Conservation (phyloP, 2,888 invertebrate species). For the Ceramica pisi region DNA sequence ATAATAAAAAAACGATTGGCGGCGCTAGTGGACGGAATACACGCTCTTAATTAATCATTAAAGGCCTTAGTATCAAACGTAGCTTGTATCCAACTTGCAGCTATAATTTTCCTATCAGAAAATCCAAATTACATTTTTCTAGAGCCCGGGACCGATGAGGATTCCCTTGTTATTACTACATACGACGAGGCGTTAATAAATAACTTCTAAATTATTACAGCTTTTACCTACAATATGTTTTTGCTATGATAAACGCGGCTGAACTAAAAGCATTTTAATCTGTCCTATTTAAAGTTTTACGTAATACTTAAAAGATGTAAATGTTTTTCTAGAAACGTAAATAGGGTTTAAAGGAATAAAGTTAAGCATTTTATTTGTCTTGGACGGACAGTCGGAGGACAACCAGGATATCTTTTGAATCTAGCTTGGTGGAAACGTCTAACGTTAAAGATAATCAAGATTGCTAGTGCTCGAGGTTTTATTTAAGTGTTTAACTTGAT, state of each 20-base stretch:
- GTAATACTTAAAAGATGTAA: conserved; percentile 27
- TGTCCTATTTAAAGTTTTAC: neutral
- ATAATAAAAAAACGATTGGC: too few relatives aligned
- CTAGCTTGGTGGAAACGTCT: conserved; percentile 2
- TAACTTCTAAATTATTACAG: conserved; percentile 48
- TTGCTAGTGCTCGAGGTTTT: conserved; percentile 7
- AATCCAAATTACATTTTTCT: conserved; percentile 12
- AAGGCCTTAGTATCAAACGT: neutral
- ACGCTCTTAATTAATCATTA: too few relatives aligned
- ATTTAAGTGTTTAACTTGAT: neutral
- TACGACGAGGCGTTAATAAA: conserved; percentile 29
- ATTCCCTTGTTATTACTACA: conserved; percentile 21
- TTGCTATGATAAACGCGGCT: conserved; percentile 42
- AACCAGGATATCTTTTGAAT: neutral
- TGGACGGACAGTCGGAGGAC: neutral
- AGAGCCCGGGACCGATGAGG: neutral
- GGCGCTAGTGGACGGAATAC: too few relatives aligned
- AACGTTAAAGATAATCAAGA: conserved; percentile 1
- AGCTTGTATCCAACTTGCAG: neutral
- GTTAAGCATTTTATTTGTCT: conserved; percentile 14
- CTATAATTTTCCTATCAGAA: conserved; percentile 16
- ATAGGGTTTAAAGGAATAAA: conserved; percentile 33
- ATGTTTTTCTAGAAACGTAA: conserved; percentile 16
- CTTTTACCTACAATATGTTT: conserved; percentile 53
- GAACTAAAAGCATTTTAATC: conserved; percentile 26